phyloP scores from a whole-genome alignment of 2,797 vertebrate species.

The Euphonia xanthogaster region DNA sequence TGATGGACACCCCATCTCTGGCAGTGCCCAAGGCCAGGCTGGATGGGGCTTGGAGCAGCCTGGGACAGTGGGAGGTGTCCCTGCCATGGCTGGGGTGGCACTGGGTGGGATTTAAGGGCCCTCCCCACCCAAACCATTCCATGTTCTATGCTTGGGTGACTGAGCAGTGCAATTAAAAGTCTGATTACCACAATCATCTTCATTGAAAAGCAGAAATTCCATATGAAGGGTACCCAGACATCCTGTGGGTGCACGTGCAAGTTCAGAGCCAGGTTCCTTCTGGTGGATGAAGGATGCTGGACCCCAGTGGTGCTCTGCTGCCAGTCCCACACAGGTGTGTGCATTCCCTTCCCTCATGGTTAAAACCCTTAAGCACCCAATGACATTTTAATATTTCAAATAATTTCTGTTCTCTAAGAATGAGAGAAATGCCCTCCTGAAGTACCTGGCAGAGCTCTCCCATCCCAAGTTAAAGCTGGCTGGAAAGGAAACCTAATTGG shows the following conservation, averaged over 20 bases:
- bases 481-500: not conserved
- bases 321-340: not conserved
- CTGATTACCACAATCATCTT: not conserved
- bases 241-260: fast-evolving
- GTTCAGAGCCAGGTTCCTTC: not conserved
- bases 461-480: fast-evolving
- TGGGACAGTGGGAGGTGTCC: not conserved
- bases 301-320: not conserved
- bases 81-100: not conserved
- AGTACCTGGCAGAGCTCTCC: not conserved
- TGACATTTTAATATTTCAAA: not conserved
- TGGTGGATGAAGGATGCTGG: not conserved
- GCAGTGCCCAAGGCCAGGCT: fast-evolving
- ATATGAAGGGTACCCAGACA: fast-evolving
- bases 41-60: not conserved
- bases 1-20: not conserved
- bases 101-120: fast-evolving
- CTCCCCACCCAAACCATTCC: not conserved
- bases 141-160: fast-evolving
- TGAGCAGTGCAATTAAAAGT: not conserved
- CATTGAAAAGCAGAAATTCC: not conserved
- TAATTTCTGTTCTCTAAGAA: not conserved
- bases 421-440: not conserved
- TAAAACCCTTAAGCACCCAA: not conserved
- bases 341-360: not conserved